These are phyloP conservation scores for Atherinosoma microstoma DNA, from an alignment of 2,797 vertebrate genomes.

Conservation along the genomic window DNA sequence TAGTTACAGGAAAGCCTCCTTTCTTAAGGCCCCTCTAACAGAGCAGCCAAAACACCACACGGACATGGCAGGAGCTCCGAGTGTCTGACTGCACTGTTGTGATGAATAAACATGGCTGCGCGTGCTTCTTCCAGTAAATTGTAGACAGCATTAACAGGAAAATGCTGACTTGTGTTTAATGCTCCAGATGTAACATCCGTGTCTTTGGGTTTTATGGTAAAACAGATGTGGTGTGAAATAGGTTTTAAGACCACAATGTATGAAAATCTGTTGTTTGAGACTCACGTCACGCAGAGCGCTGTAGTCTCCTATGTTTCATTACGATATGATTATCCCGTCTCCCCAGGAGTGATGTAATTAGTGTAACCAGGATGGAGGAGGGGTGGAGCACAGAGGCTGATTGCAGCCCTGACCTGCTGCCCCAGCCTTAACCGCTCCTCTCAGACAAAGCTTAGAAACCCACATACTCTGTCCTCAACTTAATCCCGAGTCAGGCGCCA, in stretches of 20 bases:
- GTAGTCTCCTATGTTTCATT: constrained; percentile 62
- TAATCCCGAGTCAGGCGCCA: constrained; percentile 29
- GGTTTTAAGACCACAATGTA: constrained; percentile 1
- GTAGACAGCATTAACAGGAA: not conserved
- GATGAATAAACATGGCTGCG: not conserved
- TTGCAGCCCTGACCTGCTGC: constrained; percentile 26
- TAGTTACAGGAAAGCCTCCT: constrained; percentile 23
- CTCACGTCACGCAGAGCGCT: constrained; percentile 36
- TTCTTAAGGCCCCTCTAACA: not conserved
- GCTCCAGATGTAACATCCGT: not conserved
- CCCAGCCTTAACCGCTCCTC: constrained; percentile 20
- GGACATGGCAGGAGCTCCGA: constrained; percentile 2
- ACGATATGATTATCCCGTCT: constrained; percentile 73
- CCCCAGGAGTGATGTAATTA: constrained; percentile 72
- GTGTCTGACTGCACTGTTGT: not conserved
- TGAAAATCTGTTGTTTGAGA: constrained; percentile 16
- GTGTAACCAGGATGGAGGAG: constrained; percentile 49
- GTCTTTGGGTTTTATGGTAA: not conserved
- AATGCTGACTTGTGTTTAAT: not conserved
- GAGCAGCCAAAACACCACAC: constrained; percentile 28
- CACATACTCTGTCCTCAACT: constrained; percentile 11
- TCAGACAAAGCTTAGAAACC: constrained; percentile 38
- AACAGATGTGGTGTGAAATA: not conserved
- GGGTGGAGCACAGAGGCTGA: constrained; percentile 34
- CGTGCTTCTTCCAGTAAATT: not conserved